Percentiles rank a stretch among this genome's conserved stretches.
phyloP scores from a whole-genome alignment of 2,797 vertebrate species.

The Bufotes viridis region DNA sequence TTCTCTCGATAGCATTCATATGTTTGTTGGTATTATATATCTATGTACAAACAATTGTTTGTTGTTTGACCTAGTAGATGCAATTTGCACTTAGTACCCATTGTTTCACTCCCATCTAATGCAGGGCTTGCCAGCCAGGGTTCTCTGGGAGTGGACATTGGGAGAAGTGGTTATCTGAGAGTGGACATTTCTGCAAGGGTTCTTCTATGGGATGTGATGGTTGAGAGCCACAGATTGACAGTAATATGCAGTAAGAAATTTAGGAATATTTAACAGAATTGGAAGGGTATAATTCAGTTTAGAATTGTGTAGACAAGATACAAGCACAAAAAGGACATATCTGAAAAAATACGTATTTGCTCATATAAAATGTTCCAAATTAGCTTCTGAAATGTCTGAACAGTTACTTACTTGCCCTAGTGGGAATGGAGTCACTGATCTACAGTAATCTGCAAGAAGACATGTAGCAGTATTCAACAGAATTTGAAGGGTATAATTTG shows the following conservation, averaged over 20 bases:
- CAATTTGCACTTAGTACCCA: too few relatives aligned
- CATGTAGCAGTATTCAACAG: background rate
- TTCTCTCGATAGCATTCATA: background rate
- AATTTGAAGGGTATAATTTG: background rate
- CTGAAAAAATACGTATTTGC: background rate
- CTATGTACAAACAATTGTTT: too few relatives aligned
- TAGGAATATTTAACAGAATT: too few relatives aligned
- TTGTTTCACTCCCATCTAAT: too few relatives aligned
- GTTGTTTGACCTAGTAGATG: too few relatives aligned
- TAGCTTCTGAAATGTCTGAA: background rate
- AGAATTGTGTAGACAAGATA: background rate
- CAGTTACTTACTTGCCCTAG: background rate
- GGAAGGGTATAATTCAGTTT: too few relatives aligned
- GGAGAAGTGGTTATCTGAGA: background rate
- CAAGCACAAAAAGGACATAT: background rate
- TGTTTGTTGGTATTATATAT: background rate
- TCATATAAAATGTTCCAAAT: constrained; percentile 5
- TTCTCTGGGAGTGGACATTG: background rate
- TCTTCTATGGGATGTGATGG: background rate
- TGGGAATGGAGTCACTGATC: background rate
- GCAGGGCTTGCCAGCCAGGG: too few relatives aligned
- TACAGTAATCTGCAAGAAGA: background rate
- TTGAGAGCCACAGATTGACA: background rate
- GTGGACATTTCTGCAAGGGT: background rate
- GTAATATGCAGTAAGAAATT: too few relatives aligned